Evolutionary conservation across 2,113 vertebrate species (phyloP).

Genomic region (Leiothrix lutea): DNA sequence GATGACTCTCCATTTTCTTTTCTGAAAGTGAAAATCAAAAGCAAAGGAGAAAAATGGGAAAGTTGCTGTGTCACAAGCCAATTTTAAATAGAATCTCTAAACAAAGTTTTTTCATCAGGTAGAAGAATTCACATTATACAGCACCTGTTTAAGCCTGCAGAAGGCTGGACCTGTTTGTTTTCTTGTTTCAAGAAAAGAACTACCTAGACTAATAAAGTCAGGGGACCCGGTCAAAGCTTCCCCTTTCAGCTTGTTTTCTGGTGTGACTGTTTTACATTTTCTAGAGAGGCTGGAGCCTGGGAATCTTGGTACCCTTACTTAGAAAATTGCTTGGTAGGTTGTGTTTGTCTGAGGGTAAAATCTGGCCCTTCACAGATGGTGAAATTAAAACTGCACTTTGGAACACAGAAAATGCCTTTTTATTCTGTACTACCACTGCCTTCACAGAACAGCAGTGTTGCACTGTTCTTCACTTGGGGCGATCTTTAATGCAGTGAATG

Average conservation of each 20-base stretch:
- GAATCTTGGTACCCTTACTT: not conserved
- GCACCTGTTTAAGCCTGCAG: not conserved
- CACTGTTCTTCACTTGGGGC: not conserved
- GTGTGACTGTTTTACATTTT: not conserved
- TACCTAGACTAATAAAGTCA: not conserved
- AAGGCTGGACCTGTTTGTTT: not conserved
- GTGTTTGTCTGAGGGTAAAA: not conserved
- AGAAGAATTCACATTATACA: not conserved
- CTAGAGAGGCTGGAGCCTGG: not conserved
- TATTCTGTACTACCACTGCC: not conserved
- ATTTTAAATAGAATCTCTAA: not conserved
- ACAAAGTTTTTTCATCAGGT: not conserved
- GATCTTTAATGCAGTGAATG: not conserved
- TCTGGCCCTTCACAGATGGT: fast-evolving
- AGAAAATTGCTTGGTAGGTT: not conserved
- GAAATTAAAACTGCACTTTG: not conserved
- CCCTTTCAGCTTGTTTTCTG: not conserved
- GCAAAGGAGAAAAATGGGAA: not conserved
- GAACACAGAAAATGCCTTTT: not conserved
- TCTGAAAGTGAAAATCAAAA: not conserved
- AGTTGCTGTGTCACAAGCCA: not conserved
- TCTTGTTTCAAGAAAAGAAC: not conserved
- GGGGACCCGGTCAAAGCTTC: not conserved
- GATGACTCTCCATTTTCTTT: not conserved
- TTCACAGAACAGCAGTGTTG: not conserved